Evolutionary conservation across 2,888 invertebrate species (phyloP).

Genomic region (Harpagoxenus sublaevis): DNA sequence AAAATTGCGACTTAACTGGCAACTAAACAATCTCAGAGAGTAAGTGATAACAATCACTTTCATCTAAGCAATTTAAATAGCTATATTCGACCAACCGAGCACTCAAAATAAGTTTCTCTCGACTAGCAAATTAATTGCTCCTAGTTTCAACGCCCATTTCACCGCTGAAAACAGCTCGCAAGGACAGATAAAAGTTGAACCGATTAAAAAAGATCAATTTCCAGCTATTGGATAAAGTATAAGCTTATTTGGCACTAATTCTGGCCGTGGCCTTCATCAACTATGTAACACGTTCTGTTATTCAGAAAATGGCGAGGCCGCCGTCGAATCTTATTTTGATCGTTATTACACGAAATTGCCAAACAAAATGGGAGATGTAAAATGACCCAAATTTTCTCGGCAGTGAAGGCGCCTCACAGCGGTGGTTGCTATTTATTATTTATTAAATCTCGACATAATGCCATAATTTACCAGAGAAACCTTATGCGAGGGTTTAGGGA

Average conservation of each 20-base stretch:
- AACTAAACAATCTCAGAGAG: conserved; percentile 7
- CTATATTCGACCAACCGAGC: neutral
- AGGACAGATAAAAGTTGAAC: neutral
- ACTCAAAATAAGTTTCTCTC: neutral
- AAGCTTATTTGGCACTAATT: neutral
- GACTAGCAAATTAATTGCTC: neutral
- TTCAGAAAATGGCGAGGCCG: neutral
- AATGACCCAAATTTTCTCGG: neutral
- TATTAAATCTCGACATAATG: conserved; percentile 14
- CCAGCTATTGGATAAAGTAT: neutral
- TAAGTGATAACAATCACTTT: conserved; percentile 4
- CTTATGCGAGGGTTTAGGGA: neutral
- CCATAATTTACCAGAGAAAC: neutral
- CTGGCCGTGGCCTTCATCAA: neutral
- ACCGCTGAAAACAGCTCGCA: neutral
- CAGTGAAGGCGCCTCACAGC: neutral
- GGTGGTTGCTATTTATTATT: conserved; percentile 7
- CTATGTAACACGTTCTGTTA: neutral
- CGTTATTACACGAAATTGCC: neutral
- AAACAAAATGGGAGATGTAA: neutral
- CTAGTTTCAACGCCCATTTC: neutral
- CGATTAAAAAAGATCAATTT: conserved; percentile 10
- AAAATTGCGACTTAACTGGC: conserved; percentile 11
- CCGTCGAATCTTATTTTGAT: neutral
- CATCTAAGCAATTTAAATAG: neutral